phyloP scores from a whole-genome alignment of 1,140 invertebrate genomes.

The Cyrtorhinus lividipennis region DNA sequence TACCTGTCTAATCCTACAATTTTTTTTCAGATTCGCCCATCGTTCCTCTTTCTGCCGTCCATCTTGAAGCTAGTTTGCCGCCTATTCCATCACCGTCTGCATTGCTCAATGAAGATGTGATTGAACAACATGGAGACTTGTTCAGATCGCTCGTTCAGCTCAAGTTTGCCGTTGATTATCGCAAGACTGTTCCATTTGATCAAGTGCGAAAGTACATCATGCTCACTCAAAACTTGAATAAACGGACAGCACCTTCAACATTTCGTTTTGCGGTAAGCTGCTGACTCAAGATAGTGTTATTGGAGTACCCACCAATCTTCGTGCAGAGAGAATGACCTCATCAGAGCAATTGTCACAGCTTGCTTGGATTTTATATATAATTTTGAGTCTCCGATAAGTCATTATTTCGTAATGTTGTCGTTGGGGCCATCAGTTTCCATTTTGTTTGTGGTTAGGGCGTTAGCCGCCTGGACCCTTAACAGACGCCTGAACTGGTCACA shows the following conservation, averaged over 20 bases:
- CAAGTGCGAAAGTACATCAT: background rate
- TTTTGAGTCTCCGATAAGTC: background rate
- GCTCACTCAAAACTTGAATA: too few relatives aligned
- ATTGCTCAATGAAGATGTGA: background rate
- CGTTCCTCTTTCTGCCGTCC: too few relatives aligned
- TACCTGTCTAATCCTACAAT: too few relatives aligned
- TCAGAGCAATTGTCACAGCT: background rate
- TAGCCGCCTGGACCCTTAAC: too few relatives aligned
- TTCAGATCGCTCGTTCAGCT: background rate
- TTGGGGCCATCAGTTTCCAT: too few relatives aligned
- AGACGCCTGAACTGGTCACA: too few relatives aligned
- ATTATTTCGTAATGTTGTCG: too few relatives aligned
- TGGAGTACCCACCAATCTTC: background rate
- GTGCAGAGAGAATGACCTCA: background rate
- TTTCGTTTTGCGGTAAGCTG: too few relatives aligned
- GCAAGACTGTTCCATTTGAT: background rate
- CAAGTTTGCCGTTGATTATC: background rate
- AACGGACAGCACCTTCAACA: too few relatives aligned
- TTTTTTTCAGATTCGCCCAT: too few relatives aligned
- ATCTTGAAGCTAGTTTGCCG: too few relatives aligned
- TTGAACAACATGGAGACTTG: background rate
- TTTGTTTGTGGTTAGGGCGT: too few relatives aligned
- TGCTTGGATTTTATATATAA: background rate
- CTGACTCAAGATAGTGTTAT: background rate
- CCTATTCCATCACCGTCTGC: background rate